phyloP scores from a whole-genome alignment of 2,888 invertebrate genomes.

The Daptonema setosum region DNA sequence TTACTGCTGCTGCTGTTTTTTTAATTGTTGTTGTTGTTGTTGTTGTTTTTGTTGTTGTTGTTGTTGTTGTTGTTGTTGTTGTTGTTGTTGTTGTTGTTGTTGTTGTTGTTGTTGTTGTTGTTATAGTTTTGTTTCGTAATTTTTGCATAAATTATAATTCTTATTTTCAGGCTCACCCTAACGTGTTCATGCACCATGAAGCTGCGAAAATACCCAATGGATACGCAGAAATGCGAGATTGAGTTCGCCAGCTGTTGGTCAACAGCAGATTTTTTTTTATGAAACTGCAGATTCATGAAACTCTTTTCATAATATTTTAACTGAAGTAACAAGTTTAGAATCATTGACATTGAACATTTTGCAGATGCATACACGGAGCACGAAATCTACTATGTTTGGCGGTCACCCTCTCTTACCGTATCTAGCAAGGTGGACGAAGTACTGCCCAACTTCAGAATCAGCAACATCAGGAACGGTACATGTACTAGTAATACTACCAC shows the following conservation, averaged over 20 bases:
- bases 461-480: no score
- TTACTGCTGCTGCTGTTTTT: neutral
- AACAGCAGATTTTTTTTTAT: no score
- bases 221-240: slow-evolving; percentile 23
- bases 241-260: slow-evolving; percentile 25
- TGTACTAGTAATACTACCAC: no score
- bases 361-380: slow-evolving; percentile 91
- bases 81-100: no score
- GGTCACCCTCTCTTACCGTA: slow-evolving; percentile 55
- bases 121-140: neutral
- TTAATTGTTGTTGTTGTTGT: neutral
- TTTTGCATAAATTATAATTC: neutral
- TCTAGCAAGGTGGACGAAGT: slow-evolving; percentile 49
- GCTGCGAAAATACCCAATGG: slow-evolving; percentile 24
- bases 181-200: slow-evolving; percentile 25
- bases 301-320: neutral
- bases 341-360: slow-evolving; percentile 13
- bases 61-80: no score
- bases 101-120: no score
- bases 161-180: slow-evolving; percentile 16
- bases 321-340: neutral
- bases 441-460: no score
- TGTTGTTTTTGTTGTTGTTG: neutral
- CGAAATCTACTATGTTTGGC: slow-evolving; percentile 86
- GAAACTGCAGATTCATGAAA: neutral